Evolutionary conservation across 2,888 invertebrate species (phyloP).

Genomic region (Candidula unifasciata): DNA sequence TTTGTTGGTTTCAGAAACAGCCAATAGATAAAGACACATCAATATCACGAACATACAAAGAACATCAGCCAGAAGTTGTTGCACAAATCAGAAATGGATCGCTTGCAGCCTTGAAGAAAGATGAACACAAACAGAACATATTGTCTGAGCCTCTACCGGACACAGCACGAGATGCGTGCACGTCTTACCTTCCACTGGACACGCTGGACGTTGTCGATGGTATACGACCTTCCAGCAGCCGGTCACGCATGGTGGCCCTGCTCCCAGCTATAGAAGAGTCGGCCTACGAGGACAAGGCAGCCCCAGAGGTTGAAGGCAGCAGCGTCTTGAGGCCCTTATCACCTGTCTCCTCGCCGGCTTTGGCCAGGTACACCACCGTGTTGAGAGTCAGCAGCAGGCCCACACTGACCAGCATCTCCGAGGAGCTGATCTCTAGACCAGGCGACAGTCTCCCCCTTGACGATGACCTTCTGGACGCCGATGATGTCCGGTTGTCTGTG

Average conservation of each 20-base stretch:
- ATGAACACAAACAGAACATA: not conserved
- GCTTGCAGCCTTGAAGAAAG: not conserved
- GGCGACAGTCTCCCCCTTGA: not conserved
- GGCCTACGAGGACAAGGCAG: slow-evolving; percentile 25
- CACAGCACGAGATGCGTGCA: not conserved
- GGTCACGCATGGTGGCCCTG: slow-evolving; percentile 3
- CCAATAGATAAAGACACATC: slow-evolving; percentile 20
- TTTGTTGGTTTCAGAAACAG: not conserved
- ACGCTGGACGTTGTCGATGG: slow-evolving; percentile 44
- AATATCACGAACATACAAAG: not conserved
- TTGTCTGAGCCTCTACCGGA: not conserved
- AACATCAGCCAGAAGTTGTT: not conserved
- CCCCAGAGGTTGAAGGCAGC: not conserved
- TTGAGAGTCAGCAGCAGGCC: slow-evolving; percentile 41
- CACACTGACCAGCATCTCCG: slow-evolving; percentile 45
- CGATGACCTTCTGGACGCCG: not conserved
- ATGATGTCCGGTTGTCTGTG: not conserved
- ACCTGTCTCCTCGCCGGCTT: not conserved
- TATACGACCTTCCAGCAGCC: slow-evolving; percentile 38
- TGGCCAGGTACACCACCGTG: not conserved
- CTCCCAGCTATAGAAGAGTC: slow-evolving; percentile 44
- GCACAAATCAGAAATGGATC: slow-evolving; percentile 6
- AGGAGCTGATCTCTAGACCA: slow-evolving; percentile 10
- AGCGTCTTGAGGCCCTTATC: not conserved
- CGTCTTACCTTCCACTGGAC: not conserved